These are phyloP conservation scores for Nycticebus coucang DNA, from an alignment of 2,113 vertebrate genomes.

Conservation along the genomic window DNA sequence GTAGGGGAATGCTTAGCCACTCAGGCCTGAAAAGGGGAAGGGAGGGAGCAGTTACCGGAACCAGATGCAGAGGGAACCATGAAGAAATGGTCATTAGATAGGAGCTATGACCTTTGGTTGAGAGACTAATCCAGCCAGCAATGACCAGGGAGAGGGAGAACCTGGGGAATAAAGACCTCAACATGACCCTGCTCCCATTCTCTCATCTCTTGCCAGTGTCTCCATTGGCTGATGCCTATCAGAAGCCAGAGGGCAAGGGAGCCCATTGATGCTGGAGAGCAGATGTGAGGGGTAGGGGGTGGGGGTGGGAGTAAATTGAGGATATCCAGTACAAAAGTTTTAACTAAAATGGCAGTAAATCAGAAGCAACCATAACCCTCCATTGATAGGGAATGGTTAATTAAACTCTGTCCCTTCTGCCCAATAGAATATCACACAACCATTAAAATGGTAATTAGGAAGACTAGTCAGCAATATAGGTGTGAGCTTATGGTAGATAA, in stretches of 20 bases:
- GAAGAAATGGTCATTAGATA: background rate
- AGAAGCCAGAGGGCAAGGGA: background rate
- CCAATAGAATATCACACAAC: background rate
- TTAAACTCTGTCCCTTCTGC: background rate
- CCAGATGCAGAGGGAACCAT: background rate
- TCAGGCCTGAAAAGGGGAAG: background rate
- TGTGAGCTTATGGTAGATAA: background rate
- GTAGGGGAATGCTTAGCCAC: background rate
- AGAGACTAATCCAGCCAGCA: background rate
- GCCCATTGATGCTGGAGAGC: background rate
- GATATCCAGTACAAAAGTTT: background rate
- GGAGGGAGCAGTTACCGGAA: background rate
- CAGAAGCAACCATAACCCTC: background rate
- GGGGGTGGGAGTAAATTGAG: too few species aligned
- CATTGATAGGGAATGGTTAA: background rate
- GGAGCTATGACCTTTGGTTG: background rate
- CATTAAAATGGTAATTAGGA: constrained; percentile 16
- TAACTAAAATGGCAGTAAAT: background rate
- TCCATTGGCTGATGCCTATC: too few species aligned
- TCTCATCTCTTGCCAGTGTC: background rate
- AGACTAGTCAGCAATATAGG: background rate
- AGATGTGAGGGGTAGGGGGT: too few species aligned
- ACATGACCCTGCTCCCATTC: background rate
- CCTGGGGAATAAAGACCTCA: background rate
- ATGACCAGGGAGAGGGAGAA: background rate